These are phyloP conservation scores for Actinia tenebrosa DNA, from an alignment of 64 coral and sea anemone genomes.

Conservation along the genomic window DNA sequence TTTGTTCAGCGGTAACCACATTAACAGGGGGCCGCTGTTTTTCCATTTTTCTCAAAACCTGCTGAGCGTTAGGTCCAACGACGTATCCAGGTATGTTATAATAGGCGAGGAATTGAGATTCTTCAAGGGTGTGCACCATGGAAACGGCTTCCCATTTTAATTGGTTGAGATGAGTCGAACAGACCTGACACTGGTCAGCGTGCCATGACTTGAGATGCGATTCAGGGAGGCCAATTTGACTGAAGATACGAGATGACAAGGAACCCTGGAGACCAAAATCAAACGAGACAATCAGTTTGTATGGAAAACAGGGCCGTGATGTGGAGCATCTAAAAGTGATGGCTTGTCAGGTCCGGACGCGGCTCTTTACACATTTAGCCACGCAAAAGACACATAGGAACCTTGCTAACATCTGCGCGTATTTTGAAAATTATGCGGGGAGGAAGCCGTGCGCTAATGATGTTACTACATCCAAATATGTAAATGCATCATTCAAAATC, in stretches of 20 bases:
- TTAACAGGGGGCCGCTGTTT: constrained; percentile 58
- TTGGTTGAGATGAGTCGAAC: constrained; percentile 82
- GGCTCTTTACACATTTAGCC: background rate
- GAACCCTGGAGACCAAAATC: constrained; percentile 62
- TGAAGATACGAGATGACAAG: constrained; percentile 72
- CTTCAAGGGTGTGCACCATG: constrained; percentile 91
- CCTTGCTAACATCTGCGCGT: background rate
- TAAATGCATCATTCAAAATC: too few relatives aligned
- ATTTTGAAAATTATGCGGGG: background rate
- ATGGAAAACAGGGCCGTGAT: background rate
- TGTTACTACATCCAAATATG: too few relatives aligned
- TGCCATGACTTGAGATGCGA: constrained; percentile 89
- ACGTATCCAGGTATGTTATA: constrained; percentile 89
- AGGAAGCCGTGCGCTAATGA: background rate
- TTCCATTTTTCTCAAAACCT: constrained; percentile 68
- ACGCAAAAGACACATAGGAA: background rate
- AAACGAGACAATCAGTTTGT: background rate
- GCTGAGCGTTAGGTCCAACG: constrained; percentile 87
- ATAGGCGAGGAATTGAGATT: constrained; percentile 94
- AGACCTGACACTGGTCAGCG: constrained; percentile 80
- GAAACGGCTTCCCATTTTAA: constrained; percentile 84
- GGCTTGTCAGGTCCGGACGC: background rate
- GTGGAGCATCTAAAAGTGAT: background rate
- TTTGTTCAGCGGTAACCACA: constrained; percentile 51
- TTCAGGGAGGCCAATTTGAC: constrained; percentile 86